Conservation (phyloP, 2,113 vertebrate genomes). For the Epinephelus moara region DNA sequence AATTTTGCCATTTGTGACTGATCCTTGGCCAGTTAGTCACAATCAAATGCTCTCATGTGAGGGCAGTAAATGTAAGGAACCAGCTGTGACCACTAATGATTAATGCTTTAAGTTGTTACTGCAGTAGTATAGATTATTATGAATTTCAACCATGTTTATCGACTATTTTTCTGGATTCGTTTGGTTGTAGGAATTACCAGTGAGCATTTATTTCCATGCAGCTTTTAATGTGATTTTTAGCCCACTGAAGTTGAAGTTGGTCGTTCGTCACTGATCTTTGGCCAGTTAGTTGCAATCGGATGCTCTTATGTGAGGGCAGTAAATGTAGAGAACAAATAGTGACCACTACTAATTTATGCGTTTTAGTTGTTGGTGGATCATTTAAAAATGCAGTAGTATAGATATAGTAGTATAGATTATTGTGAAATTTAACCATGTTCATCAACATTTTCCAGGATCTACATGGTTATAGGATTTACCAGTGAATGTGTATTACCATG, state of each 20-base stretch:
- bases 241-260: background rate
- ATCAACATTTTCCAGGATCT: too few relatives aligned
- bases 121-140: too few relatives aligned
- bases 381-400: background rate
- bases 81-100: conserved; percentile 33
- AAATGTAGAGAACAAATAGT: background rate
- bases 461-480: background rate
- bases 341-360: conserved; percentile 6
- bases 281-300: background rate
- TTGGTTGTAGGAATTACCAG: background rate
- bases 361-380: conserved; percentile 18
- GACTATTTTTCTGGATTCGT: too few relatives aligned
- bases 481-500: background rate
- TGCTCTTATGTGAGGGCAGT: background rate
- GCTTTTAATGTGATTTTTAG: background rate
- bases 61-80: conserved; percentile 21
- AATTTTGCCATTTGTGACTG: too few relatives aligned
- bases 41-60: conserved; percentile 54
- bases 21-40: background rate
- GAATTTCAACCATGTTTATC: too few relatives aligned
- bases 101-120: conserved; percentile 28
- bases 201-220: background rate
- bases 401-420: too few relatives aligned
- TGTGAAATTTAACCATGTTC: too few relatives aligned
- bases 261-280: background rate